Evolutionary conservation across 2,888 invertebrate species (phyloP).

Genomic region (Odontocerum albicorne): DNA sequence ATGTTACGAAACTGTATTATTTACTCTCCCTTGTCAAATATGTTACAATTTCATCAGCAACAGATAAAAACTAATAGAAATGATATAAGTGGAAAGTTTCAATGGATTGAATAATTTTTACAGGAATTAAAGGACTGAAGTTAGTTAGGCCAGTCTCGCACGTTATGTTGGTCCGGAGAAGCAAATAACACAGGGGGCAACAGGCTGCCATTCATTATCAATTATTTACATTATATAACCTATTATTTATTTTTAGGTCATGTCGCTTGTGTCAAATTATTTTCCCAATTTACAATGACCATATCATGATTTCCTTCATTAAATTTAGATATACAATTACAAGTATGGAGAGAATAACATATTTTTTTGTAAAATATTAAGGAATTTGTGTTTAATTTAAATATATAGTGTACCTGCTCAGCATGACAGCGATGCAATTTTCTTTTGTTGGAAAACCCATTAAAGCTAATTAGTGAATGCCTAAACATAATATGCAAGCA

Average conservation of each 20-base stretch:
- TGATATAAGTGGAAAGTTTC: too few relatives aligned
- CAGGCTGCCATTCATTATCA: slow-evolving; percentile 29
- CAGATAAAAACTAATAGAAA: background rate
- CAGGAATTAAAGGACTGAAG: background rate
- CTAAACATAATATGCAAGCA: background rate
- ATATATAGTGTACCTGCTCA: slow-evolving; percentile 25
- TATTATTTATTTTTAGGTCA: slow-evolving; percentile 33
- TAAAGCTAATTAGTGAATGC: too few relatives aligned
- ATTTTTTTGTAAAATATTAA: slow-evolving; percentile 27
- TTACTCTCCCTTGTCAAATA: slow-evolving; percentile 19
- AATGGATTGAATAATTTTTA: too few relatives aligned
- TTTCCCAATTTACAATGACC: slow-evolving; percentile 3
- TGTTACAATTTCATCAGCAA: slow-evolving; percentile 3
- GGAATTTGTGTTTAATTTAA: slow-evolving; percentile 21
- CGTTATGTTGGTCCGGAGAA: slow-evolving; percentile 3
- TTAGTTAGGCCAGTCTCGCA: slow-evolving; percentile 31
- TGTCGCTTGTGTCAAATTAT: background rate
- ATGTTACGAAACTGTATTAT: slow-evolving; percentile 30
- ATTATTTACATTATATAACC: slow-evolving; percentile 32
- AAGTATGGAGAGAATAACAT: slow-evolving; percentile 35
- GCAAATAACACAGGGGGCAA: slow-evolving; percentile 33
- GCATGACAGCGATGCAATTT: too few relatives aligned
- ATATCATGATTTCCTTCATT: slow-evolving; percentile 18
- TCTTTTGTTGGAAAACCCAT: too few relatives aligned
- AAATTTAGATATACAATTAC: slow-evolving; percentile 34